Evolutionary conservation across 2,797 vertebrate species (phyloP).

Genomic region (Cygnus olor): DNA sequence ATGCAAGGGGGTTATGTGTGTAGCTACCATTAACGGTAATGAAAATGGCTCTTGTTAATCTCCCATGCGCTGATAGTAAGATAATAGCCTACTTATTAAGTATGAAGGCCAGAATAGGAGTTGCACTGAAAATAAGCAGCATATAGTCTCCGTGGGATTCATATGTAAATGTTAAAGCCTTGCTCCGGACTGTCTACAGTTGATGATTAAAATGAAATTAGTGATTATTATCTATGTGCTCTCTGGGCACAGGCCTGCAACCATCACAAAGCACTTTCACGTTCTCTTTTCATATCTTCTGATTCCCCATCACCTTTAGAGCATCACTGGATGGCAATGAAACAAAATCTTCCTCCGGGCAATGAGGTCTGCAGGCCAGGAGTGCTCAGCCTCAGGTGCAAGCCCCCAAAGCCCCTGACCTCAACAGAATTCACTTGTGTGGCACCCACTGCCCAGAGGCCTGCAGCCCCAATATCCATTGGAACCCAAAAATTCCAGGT

Average conservation of each 20-base stretch:
- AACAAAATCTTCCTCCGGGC: no score
- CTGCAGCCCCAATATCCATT: no score
- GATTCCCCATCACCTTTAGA: neutral
- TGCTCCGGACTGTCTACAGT: neutral
- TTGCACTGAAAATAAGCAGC: neutral
- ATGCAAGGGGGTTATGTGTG: neutral
- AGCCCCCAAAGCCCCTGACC: fast-evolving
- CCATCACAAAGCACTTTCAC: neutral
- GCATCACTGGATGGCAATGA: fast-evolving
- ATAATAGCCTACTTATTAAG: conserved; percentile 43
- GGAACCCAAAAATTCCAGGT: no score
- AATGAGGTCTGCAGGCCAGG: no score
- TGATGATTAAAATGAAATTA: neutral
- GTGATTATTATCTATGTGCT: fast-evolving
- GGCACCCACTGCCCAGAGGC: no score
- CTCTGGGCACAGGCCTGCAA: fast-evolving
- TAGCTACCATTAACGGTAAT: conserved; percentile 44
- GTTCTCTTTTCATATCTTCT: neutral
- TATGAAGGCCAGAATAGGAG: neutral
- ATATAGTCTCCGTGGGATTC: neutral
- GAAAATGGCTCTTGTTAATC: conserved; percentile 50
- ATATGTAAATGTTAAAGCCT: neutral
- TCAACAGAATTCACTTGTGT: fast-evolving
- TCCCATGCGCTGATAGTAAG: neutral
- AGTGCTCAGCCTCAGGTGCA: no score